Evolutionary conservation across 2,113 vertebrate species (phyloP).

Genomic region (Aegithalos caudatus): DNA sequence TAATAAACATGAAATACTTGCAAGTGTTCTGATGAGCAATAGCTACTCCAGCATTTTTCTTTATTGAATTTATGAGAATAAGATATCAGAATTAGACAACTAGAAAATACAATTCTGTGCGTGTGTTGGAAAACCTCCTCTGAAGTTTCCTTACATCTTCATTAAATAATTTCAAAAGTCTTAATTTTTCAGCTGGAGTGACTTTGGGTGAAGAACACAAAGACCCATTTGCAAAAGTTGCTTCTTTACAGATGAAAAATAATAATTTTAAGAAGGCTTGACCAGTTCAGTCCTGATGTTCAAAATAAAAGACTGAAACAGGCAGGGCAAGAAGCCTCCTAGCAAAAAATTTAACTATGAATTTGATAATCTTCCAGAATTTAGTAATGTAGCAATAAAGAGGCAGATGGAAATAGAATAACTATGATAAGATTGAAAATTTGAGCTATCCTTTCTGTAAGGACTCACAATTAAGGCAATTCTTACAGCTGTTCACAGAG

Average conservation of each 20-base stretch:
- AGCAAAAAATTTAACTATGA: neutral
- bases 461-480: neutral
- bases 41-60: constrained; percentile 5
- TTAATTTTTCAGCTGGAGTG: neutral
- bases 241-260: neutral
- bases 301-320: neutral
- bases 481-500: neutral
- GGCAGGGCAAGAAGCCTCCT: neutral
- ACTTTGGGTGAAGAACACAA: neutral
- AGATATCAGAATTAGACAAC: neutral
- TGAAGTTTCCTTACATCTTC: neutral
- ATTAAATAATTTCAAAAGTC: neutral
- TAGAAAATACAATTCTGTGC: neutral
- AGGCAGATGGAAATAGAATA: neutral
- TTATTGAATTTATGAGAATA: constrained; percentile 28
- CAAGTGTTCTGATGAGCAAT: constrained; percentile 15
- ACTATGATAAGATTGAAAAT: neutral
- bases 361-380: neutral
- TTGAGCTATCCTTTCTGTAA: neutral
- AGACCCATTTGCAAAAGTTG: neutral
- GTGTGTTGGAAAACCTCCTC: neutral
- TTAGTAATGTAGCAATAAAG: neutral
- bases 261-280: neutral
- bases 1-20: constrained; percentile 42
- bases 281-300: neutral